Percentiles rank a stretch among this genome's conserved stretches.
These are phyloP conservation scores for Drosophila acutilabella DNA, from an alignment of 2,888 invertebrate species.

Conservation along the genomic window DNA sequence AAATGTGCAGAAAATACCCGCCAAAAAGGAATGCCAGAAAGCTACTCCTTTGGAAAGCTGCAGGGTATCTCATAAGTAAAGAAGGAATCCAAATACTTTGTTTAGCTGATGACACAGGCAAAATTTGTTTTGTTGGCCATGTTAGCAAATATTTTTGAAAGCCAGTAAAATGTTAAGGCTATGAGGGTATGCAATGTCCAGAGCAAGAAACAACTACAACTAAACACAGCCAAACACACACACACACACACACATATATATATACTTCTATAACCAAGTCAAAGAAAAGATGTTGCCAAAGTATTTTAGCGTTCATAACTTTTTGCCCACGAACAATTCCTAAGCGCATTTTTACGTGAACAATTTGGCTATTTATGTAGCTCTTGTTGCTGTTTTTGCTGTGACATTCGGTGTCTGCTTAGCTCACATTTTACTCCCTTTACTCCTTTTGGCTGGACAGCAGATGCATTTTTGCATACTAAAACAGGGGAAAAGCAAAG, in stretches of 20 bases:
- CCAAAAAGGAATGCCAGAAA: not conserved
- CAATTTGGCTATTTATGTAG: constrained; percentile 23
- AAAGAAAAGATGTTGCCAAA: constrained; percentile 33
- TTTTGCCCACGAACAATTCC: constrained; percentile 47
- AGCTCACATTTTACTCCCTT: constrained; percentile 11
- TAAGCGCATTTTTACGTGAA: constrained; percentile 46
- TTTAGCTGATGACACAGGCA: constrained; percentile 22
- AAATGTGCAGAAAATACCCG: no score
- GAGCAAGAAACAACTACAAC: not conserved
- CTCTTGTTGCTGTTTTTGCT: constrained; percentile 10
- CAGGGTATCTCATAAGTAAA: not conserved
- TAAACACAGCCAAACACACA: constrained; percentile 12
- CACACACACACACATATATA: not conserved
- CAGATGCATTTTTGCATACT: constrained; percentile 36
- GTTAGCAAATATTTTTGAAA: constrained; percentile 57
- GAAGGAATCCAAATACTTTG: not conserved
- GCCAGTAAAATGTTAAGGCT: constrained; percentile 40
- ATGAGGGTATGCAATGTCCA: constrained; percentile 25
- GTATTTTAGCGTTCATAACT: constrained; percentile 36
- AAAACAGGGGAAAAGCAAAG: constrained; percentile 8
- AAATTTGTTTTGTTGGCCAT: constrained; percentile 28
- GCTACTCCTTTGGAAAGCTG: not conserved
- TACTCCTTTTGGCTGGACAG: constrained; percentile 5
- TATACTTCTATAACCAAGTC: not conserved
- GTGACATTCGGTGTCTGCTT: constrained; percentile 19